Evolutionary conservation across 2,797 vertebrate genomes (phyloP).

Genomic region (Phyllotis vaccarum): DNA sequence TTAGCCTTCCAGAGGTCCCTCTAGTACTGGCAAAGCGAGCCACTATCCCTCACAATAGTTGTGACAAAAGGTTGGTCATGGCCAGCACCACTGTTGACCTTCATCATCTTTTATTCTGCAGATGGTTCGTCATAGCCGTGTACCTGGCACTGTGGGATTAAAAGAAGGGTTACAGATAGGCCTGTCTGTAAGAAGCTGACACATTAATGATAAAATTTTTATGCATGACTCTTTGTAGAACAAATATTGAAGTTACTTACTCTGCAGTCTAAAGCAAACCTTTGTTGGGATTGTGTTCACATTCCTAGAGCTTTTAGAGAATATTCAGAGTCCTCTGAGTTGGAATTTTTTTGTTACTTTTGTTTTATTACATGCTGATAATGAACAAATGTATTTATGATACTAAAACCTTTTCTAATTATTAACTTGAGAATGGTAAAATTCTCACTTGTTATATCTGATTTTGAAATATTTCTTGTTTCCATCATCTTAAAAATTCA

Average conservation of each 20-base stretch:
- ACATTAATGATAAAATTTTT: background rate
- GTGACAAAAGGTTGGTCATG: background rate
- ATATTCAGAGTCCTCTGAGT: background rate
- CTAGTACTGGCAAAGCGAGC: background rate
- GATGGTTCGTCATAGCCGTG: background rate
- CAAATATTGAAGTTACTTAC: background rate
- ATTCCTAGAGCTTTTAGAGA: background rate
- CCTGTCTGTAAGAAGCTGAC: background rate
- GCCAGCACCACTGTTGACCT: background rate
- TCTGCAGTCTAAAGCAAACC: background rate
- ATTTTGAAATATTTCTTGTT: background rate
- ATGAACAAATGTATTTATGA: background rate
- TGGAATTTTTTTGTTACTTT: background rate
- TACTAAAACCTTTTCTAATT: background rate
- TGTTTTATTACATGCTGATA: background rate
- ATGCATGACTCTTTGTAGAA: background rate
- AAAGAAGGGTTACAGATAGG: background rate
- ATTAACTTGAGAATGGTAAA: background rate
- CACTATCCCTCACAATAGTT: background rate
- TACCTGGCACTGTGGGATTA: background rate
- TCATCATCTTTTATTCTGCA: background rate
- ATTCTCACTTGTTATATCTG: background rate
- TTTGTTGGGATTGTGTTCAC: background rate
- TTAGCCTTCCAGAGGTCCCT: accelerated
- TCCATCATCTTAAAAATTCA: background rate